Percentiles rank a stretch among this genome's conserved stretches.
Evolutionary conservation across 2,888 invertebrate species (phyloP).

Genomic region (Zaprionus bogoriensis): DNA sequence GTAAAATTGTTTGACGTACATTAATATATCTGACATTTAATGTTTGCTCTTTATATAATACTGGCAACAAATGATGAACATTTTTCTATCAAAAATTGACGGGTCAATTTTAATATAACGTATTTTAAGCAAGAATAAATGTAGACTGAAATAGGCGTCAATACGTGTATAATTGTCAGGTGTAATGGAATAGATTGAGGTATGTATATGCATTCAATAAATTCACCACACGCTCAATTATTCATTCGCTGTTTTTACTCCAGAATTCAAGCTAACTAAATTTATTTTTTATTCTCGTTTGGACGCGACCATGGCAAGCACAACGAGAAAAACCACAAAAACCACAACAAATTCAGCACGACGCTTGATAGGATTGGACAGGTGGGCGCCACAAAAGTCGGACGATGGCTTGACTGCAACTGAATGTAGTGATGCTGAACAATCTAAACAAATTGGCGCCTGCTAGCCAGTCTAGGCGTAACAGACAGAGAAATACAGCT

Average conservation of each 20-base stretch:
- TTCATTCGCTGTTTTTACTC: background rate
- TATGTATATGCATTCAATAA: no score
- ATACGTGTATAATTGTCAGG: no score
- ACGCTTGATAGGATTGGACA: constrained; percentile 54
- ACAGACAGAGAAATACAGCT: constrained; percentile 23
- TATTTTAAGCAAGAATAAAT: no score
- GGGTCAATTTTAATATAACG: no score
- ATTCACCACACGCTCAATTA: no score
- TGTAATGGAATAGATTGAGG: no score
- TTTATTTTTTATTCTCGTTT: constrained; percentile 37
- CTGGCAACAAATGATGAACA: no score
- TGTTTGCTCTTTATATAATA: no score
- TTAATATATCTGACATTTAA: no score
- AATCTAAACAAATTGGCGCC: constrained; percentile 51
- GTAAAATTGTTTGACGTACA: no score
- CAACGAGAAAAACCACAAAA: constrained; percentile 56
- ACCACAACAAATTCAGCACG: constrained; percentile 71
- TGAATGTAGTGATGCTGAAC: constrained; percentile 43
- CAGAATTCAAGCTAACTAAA: constrained; percentile 53
- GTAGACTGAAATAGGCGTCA: no score
- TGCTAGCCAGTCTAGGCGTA: constrained; percentile 55
- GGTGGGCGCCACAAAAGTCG: background rate
- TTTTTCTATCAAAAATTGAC: no score
- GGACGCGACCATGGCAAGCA: constrained; percentile 26
- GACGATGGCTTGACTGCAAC: constrained; percentile 44